Evolutionary conservation across 2,113 vertebrate species (phyloP), one percentile per base, ranked within the genome.

Genomic region (Nannospalax galili): DNA sequence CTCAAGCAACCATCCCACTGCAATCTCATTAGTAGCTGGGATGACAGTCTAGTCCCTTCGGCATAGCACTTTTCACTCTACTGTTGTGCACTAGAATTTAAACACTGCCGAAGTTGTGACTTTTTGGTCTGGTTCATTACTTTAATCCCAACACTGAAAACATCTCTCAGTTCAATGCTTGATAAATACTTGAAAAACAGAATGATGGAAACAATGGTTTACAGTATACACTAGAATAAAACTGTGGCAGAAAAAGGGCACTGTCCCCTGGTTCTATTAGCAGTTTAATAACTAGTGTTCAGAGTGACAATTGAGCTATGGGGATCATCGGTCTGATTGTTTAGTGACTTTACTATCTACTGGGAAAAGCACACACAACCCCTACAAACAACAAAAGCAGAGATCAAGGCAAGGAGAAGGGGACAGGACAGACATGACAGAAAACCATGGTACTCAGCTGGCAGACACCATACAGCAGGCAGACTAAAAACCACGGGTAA

Each of bases 321-420:
- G 35, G 24, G 37, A 62, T 62, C 24, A 82, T 62, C 62, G 45
- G 35, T 40, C 8, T 7, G 19, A 85, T 69, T 40, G 60, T 62
- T 40, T 60, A 62, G 2, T 7, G 30, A 14, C 62, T 45, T 35
- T 56, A 78, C 17, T n/a, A 65, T n/a, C n/a, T 40, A 45, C 65
- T 14, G 69, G 65, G 64, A 7, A 32, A 84, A 32, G 60, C 62
- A 84, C 80, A 65, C 16, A 20, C 3, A 19, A 67, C 19, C 64
- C 40, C 81, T 48, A 84, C 17, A 22, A 45, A 65, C 81, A 67
- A 45, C 24, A 58, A 64, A 48, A 35, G 40, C 37, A 40, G 32
- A n/a, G 52, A 58, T 30, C 19, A 22, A 9, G 8, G 37, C n/a
- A 0, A 2, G 1, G 1, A 26, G n/a, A 15, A 22, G 22, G 12